A percentile compares a stretch with the other conserved stretches of the same genome.
phyloP scores from a whole-genome alignment of 1,140 invertebrate genomes.

The Bombus huntii region DNA sequence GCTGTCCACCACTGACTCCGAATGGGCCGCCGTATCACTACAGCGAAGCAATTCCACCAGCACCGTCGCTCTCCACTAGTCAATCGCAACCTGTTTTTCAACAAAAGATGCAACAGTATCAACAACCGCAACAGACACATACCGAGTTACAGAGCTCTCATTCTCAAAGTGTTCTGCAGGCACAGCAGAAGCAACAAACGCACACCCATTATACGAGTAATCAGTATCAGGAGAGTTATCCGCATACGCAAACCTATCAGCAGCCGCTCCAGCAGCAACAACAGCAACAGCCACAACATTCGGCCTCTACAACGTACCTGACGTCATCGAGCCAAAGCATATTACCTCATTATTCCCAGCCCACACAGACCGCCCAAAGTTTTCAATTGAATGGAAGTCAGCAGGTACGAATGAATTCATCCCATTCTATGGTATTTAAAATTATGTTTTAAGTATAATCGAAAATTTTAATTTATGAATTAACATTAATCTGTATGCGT shows the following conservation, averaged over 20 bases:
- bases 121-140: slow-evolving; percentile 73
- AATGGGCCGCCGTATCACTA: slow-evolving; percentile 82
- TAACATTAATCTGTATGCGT: slow-evolving; percentile 30
- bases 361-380: slow-evolving; percentile 72
- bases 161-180: slow-evolving; percentile 61
- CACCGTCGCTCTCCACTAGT: slow-evolving; percentile 82
- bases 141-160: slow-evolving; percentile 65
- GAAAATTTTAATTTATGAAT: not conserved
- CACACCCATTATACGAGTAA: slow-evolving; percentile 79
- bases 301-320: slow-evolving; percentile 77
- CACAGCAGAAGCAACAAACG: slow-evolving; percentile 74
- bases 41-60: slow-evolving; percentile 80
- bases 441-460: not conserved
- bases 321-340: slow-evolving; percentile 76
- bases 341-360: slow-evolving; percentile 78
- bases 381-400: slow-evolving; percentile 80
- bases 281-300: slow-evolving; percentile 72
- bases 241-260: slow-evolving; percentile 81
- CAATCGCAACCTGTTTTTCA: slow-evolving; percentile 83
- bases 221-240: slow-evolving; percentile 82
- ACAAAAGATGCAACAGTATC: slow-evolving; percentile 78
- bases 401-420: slow-evolving; percentile 63
- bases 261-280: slow-evolving; percentile 75
- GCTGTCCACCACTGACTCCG: slow-evolving; percentile 79
- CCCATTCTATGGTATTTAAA: not conserved